Percentiles rank a stretch among this genome's conserved stretches.
These are phyloP conservation scores for Catocala sponsa DNA, from an alignment of 2,888 invertebrate genomes.

Conservation along the genomic window DNA sequence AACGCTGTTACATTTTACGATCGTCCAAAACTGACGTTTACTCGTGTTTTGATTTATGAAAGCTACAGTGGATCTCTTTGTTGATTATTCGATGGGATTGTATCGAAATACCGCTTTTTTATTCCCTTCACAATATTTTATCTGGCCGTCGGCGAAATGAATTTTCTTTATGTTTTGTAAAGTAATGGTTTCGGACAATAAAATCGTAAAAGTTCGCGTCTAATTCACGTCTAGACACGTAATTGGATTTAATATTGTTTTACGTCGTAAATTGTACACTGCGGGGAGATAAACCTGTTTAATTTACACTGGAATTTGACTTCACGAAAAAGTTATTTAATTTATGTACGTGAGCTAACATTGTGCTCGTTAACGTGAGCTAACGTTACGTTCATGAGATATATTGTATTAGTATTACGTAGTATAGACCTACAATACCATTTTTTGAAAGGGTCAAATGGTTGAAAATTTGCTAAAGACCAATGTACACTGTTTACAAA, in stretches of 20 bases:
- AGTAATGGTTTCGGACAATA: slow-evolving; percentile 54
- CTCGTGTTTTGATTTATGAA: slow-evolving; percentile 75
- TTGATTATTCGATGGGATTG: slow-evolving; percentile 63
- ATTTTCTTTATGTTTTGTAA: slow-evolving; percentile 64
- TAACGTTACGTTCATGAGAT: background rate
- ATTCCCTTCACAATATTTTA: slow-evolving; percentile 58
- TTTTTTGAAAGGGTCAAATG: too few species aligned
- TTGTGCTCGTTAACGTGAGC: too few species aligned
- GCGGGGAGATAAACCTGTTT: slow-evolving; percentile 12
- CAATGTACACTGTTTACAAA: too few species aligned
- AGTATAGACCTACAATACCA: too few species aligned
- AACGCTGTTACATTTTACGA: slow-evolving; percentile 65
- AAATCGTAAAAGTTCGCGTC: slow-evolving; percentile 62
- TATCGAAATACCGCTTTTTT: slow-evolving; percentile 55
- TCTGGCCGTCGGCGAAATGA: slow-evolving; percentile 58
- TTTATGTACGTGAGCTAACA: slow-evolving; percentile 4
- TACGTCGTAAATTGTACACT: slow-evolving; percentile 18
- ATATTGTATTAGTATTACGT: background rate
- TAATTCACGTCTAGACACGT: slow-evolving; percentile 63
- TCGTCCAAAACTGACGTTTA: slow-evolving; percentile 74
- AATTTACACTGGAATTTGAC: background rate
- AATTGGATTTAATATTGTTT: slow-evolving; percentile 42
- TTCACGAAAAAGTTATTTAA: slow-evolving; percentile 10
- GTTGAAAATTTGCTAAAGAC: too few species aligned
- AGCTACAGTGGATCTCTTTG: slow-evolving; percentile 58